A percentile compares a stretch with the other conserved stretches of the same genome.
These are phyloP conservation scores for Oriolus oriolus DNA, from an alignment of 2,113 vertebrate genomes.

Conservation along the genomic window DNA sequence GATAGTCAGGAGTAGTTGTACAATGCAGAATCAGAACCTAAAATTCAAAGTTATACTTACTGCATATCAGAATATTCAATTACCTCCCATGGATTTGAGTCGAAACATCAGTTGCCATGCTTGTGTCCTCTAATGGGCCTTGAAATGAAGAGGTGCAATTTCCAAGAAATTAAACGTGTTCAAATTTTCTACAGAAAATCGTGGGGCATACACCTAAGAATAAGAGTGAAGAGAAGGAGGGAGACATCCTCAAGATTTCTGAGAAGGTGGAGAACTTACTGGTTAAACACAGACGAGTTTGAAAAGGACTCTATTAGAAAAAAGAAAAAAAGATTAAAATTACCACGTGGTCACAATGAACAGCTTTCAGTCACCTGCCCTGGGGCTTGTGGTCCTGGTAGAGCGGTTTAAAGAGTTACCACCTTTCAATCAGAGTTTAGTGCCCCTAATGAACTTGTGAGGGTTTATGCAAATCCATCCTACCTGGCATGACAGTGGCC, in stretches of 20 bases:
- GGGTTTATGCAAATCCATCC: neutral
- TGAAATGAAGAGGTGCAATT: neutral
- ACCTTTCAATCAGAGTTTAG: neutral
- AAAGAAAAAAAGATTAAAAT: neutral
- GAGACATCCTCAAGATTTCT: neutral
- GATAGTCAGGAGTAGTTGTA: neutral
- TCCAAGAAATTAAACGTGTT: neutral
- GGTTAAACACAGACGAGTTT: neutral
- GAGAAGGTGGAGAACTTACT: neutral
- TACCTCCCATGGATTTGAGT: neutral
- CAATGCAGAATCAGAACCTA: neutral
- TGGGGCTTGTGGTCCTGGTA: neutral
- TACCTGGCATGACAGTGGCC: neutral
- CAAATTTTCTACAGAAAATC: neutral
- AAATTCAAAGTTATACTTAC: neutral
- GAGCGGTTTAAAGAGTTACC: neutral
- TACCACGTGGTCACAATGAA: accelerated
- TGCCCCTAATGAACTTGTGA: neutral
- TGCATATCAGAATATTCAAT: neutral
- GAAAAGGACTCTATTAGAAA: neutral
- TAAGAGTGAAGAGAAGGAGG: neutral
- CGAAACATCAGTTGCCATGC: neutral
- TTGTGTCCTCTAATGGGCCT: neutral
- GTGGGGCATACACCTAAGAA: neutral
- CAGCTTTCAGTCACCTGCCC: neutral